Evolutionary conservation across 2,888 invertebrate genomes (phyloP).

Genomic region (Camponotus fellah): DNA sequence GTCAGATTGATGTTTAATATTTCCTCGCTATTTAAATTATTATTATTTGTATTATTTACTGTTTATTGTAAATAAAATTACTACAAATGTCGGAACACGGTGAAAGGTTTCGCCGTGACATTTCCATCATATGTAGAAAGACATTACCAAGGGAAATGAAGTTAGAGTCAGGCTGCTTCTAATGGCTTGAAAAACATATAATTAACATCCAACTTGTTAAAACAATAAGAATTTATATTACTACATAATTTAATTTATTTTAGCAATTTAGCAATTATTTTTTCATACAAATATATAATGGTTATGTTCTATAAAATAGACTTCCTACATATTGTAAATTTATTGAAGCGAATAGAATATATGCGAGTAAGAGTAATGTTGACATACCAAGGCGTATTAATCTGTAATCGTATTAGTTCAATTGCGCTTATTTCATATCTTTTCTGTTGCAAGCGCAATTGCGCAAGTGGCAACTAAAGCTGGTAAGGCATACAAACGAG

Average conservation of each 20-base stretch:
- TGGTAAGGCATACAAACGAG: constrained; percentile 25
- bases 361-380: not conserved
- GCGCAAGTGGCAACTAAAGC: constrained; percentile 41
- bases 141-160: constrained; percentile 47
- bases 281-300: not conserved
- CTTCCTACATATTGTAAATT: not conserved
- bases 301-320: not conserved
- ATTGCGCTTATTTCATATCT: constrained; percentile 42
- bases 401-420: constrained; percentile 41
- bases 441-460: constrained; percentile 46
- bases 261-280: not conserved
- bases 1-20: constrained; percentile 27
- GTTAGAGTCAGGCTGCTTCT: constrained; percentile 23
- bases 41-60: constrained; percentile 14
- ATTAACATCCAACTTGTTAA: constrained; percentile 25
- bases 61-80: constrained; percentile 52
- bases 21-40: constrained; percentile 23
- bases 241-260: not conserved
- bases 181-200: constrained; percentile 23
- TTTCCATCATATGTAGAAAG: constrained; percentile 52
- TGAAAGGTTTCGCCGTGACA: constrained; percentile 55
- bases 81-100: constrained; percentile 39
- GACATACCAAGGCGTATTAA: constrained; percentile 24
- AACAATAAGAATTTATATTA: not conserved
- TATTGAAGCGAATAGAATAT: not conserved